Percentiles rank a stretch among this genome's conserved stretches.
phyloP scores from a whole-genome alignment of 2,113 vertebrate species.

The Zapus hudsonius region DNA sequence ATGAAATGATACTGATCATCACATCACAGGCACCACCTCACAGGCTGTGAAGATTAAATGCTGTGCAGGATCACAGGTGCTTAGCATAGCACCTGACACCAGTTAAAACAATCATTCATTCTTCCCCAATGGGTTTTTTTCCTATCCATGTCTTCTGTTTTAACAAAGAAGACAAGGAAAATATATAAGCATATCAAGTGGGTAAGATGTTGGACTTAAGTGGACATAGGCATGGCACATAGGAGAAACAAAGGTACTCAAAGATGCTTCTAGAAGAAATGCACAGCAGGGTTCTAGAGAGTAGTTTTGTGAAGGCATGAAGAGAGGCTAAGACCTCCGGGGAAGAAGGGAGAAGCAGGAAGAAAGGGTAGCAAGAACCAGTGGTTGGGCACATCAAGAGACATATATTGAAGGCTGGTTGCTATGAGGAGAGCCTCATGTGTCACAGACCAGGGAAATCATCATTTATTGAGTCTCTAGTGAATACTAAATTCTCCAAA shows the following conservation, averaged over 20 bases:
- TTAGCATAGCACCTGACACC: not conserved
- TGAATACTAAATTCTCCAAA: not conserved
- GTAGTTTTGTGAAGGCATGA: not conserved
- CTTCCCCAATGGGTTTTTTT: not conserved
- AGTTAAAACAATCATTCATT: not conserved
- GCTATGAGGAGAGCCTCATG: not conserved
- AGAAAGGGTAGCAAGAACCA: not conserved
- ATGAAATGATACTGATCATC: not conserved
- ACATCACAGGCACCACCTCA: not conserved
- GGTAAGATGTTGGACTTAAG: fast-evolving
- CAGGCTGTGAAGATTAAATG: not conserved
- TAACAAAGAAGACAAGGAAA: not conserved
- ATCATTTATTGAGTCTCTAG: not conserved
- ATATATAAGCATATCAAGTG: fast-evolving
- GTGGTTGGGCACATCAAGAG: not conserved
- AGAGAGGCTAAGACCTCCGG: not conserved
- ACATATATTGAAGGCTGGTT: not conserved
- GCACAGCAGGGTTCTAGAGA: fast-evolving
- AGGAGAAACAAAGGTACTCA: not conserved
- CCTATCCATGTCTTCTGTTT: not conserved
- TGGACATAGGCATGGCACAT: not conserved
- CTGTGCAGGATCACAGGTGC: not conserved
- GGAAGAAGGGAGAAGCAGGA: not conserved
- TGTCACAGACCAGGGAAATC: not conserved
- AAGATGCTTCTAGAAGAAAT: not conserved